phyloP scores from a whole-genome alignment of 1,140 invertebrate species.

The Bombus confusus region DNA sequence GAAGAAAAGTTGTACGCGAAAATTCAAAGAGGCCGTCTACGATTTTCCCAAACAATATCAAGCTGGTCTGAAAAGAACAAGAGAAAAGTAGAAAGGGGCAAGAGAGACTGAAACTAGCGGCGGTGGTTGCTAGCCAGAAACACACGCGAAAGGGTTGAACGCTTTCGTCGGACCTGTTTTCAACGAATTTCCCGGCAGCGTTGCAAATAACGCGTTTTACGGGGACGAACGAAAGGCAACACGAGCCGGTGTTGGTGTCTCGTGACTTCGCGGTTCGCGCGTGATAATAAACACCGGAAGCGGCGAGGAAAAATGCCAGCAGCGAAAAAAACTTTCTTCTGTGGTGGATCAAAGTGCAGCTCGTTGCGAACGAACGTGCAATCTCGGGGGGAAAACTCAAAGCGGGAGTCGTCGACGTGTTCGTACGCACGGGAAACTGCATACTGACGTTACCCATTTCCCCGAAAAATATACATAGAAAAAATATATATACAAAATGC shows the following conservation, averaged over 20 bases:
- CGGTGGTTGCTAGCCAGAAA: not conserved
- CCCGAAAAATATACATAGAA: conserved; percentile 19
- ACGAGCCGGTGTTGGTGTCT: conserved; percentile 5
- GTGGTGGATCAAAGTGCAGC: conserved; percentile 44
- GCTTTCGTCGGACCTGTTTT: not conserved
- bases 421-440: conserved; percentile 23
- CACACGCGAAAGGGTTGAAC: not conserved
- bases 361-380: conserved; percentile 22
- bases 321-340: conserved; percentile 45
- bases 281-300: conserved; percentile 54
- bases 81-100: not conserved
- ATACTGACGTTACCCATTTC: not conserved
- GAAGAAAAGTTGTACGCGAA: not conserved
- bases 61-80: not conserved
- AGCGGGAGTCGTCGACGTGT: conserved; percentile 8
- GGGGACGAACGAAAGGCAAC: conserved; percentile 10
- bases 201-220: conserved; percentile 19
- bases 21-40: not conserved
- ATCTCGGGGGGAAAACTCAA: conserved; percentile 23
- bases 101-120: not conserved
- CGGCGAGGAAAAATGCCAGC: conserved; percentile 28
- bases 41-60: not conserved
- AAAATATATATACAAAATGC: not conserved
- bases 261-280: conserved; percentile 19
- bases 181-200: conserved; percentile 18